Evolutionary conservation across 2,113 vertebrate genomes (phyloP).

Genomic region (Tragelaphus scriptus): DNA sequence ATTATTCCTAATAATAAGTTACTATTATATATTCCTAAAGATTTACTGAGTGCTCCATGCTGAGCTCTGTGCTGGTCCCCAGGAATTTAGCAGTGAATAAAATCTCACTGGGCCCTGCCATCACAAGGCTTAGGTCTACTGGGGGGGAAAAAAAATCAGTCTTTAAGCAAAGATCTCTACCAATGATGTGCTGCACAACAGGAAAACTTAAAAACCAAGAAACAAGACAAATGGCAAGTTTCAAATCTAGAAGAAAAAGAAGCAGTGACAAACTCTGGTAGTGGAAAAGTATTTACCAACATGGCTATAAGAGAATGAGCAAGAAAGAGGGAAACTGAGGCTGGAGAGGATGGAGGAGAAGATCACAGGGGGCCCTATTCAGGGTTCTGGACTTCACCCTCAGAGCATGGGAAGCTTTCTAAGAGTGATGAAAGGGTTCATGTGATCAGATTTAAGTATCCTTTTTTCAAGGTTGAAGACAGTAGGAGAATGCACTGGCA

Average conservation of each 20-base stretch:
- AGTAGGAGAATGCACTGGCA: neutral
- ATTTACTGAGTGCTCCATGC: neutral
- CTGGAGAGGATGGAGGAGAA: neutral
- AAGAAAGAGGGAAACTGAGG: neutral
- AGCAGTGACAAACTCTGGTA: neutral
- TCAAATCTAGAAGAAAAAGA: neutral
- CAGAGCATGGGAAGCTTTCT: neutral
- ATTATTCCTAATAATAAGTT: neutral
- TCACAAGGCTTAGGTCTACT: neutral
- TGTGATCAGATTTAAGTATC: too few relatives aligned
- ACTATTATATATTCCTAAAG: neutral
- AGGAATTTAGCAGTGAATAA: neutral
- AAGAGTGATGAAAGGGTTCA: neutral
- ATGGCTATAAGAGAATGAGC: neutral
- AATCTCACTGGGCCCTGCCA: neutral
- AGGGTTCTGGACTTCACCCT: neutral
- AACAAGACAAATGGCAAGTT: neutral
- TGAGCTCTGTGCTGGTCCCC: neutral
- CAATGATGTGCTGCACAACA: neutral
- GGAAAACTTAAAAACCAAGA: neutral
- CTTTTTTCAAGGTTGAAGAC: neutral
- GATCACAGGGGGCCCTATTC: neutral
- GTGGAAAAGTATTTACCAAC: neutral
- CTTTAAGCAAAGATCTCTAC: neutral
- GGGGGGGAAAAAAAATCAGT: neutral